Percentiles rank a stretch among this genome's conserved stretches.
These are phyloP conservation scores for Popillia japonica DNA, from an alignment of 1,140 invertebrate genomes.

Conservation along the genomic window DNA sequence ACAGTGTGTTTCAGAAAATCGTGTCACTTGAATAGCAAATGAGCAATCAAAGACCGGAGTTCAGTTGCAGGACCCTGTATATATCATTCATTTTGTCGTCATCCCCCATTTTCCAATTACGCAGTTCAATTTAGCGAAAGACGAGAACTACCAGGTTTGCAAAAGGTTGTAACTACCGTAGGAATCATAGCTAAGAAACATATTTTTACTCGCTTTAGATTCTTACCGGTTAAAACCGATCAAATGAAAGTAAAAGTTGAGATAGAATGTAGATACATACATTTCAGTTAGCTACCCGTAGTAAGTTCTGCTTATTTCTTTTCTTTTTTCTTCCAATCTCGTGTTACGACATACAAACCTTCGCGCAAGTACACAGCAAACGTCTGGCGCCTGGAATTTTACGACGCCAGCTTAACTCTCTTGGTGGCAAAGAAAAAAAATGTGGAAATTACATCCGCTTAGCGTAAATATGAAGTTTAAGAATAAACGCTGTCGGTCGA, in stretches of 20 bases:
- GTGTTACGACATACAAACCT: conserved; percentile 9
- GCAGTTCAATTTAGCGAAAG: no score
- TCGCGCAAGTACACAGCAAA: background rate
- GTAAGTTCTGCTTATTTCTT: background rate
- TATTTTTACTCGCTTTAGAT: background rate
- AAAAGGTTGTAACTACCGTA: no score
- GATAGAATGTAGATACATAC: background rate
- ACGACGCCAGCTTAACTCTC: background rate
- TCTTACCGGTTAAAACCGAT: background rate
- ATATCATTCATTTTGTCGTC: no score
- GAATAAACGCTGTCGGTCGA: background rate
- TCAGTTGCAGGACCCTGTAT: no score
- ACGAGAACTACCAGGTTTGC: no score
- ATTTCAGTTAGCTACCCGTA: background rate
- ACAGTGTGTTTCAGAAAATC: no score
- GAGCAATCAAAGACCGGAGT: no score
- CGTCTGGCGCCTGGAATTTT: conserved; percentile 13
- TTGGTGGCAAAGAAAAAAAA: conserved; percentile 1
- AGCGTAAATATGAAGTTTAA: background rate
- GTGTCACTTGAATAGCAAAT: no score
- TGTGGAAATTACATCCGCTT: background rate
- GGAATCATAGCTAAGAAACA: no score
- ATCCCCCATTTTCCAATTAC: no score
- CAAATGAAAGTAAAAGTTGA: conserved; percentile 2
- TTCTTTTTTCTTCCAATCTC: background rate